phyloP scores from a whole-genome alignment of 2,797 vertebrate genomes.

The Onychomys leucogaster region DNA sequence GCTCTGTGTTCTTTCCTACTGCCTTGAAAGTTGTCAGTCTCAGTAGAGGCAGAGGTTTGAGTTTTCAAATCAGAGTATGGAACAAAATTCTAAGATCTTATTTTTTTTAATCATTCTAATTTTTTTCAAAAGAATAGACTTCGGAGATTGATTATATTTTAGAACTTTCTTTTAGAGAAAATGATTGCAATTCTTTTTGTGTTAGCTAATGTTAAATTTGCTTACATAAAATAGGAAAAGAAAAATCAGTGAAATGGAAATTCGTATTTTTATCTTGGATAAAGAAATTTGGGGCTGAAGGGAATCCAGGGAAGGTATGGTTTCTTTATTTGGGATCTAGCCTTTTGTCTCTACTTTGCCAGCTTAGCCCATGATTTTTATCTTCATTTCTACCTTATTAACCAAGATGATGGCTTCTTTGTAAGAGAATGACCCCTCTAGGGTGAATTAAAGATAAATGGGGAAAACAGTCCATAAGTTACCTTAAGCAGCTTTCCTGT shows the following conservation, averaged over 20 bases:
- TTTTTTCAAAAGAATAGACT: not conserved
- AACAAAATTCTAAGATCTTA: not conserved
- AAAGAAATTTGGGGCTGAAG: not conserved
- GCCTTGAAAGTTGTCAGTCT: constrained; percentile 24
- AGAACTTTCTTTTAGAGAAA: not conserved
- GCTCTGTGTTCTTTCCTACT: not conserved
- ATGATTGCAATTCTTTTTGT: not conserved
- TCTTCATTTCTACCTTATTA: not conserved
- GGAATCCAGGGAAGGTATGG: not conserved
- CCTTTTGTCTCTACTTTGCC: not conserved
- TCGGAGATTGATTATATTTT: constrained; percentile 10
- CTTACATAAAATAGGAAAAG: not conserved
- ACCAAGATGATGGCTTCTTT: not conserved
- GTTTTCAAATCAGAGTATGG: constrained; percentile 26
- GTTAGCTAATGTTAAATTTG: not conserved
- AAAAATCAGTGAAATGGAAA: not conserved
- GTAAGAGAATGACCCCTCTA: not conserved
- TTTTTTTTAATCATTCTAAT: not conserved
- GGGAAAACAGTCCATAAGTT: not conserved
- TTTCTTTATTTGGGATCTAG: not conserved
- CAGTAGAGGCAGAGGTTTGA: not conserved
- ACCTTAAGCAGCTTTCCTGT: not conserved
- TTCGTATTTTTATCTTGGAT: not conserved
- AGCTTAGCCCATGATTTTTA: not conserved
- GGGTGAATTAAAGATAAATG: not conserved